phyloP scores from a whole-genome alignment of 2,113 vertebrate genomes.

The Marmota flaviventris region DNA sequence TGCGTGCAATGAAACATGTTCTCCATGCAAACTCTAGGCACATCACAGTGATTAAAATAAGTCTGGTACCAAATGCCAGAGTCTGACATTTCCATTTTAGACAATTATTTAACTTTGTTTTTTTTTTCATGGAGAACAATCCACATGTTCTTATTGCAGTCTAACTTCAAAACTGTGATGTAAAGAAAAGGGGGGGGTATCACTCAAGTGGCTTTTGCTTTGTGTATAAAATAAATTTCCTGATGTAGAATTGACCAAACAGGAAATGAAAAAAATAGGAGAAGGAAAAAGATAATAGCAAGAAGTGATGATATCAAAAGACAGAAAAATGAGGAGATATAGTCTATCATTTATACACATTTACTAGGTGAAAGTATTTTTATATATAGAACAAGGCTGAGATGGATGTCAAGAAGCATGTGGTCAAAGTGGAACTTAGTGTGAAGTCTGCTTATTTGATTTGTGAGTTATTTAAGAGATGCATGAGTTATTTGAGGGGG shows the following conservation, averaged over 20 bases:
- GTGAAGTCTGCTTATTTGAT: neutral
- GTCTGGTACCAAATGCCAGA: conserved; percentile 50
- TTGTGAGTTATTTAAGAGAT: neutral
- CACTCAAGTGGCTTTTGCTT: neutral
- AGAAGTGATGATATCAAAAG: neutral
- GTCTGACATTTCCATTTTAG: conserved; percentile 58
- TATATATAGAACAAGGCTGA: neutral
- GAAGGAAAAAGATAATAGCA: neutral
- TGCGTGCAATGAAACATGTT: neutral
- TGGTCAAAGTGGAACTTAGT: neutral
- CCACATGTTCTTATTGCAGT: conserved; percentile 5
- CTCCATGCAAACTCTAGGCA: neutral
- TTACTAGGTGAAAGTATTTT: neutral
- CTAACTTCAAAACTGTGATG: conserved; percentile 31
- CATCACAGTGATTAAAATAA: neutral
- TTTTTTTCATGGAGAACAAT: conserved; percentile 48
- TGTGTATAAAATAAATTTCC: neutral
- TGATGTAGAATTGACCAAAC: neutral
- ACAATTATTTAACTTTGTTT: conserved; percentile 34
- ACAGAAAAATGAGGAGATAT: neutral
- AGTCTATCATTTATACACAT: neutral
- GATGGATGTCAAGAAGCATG: neutral
- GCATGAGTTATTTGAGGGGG: neutral
- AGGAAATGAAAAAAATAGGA: neutral
- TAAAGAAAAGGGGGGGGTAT: neutral